Percentiles rank a stretch among this genome's conserved stretches.
Conservation (phyloP, 2,797 vertebrate genomes). For the Siniperca obscura region DNA sequence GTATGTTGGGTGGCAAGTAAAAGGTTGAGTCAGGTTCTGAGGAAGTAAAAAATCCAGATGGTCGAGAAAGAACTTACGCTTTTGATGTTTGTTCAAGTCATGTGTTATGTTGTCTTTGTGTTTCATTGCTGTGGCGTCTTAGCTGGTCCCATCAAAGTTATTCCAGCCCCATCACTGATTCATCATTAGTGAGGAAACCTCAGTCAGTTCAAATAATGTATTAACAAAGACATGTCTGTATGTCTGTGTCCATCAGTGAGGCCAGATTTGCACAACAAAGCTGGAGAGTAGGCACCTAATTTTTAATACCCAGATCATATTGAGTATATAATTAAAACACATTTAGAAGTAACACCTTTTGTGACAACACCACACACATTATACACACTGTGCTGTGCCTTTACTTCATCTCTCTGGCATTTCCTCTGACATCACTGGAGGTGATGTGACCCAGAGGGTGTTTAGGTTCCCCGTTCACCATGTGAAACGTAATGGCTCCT, state of each 20-base stretch:
- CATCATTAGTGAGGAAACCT: slow-evolving; percentile 11
- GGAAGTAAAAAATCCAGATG: slow-evolving; percentile 45
- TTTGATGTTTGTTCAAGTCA: slow-evolving; percentile 36
- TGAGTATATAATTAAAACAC: background rate
- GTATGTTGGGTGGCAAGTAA: slow-evolving; percentile 33
- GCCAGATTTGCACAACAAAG: slow-evolving; percentile 17
- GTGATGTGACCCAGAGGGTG: slow-evolving; percentile 68
- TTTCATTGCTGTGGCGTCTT: slow-evolving; percentile 21
- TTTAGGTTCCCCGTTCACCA: slow-evolving; percentile 14
- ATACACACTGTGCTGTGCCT: slow-evolving; percentile 5
- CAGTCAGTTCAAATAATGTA: slow-evolving; percentile 12
- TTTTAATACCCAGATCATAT: slow-evolving; percentile 9
- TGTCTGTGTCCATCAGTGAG: slow-evolving; percentile 2
- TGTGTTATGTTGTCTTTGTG: slow-evolving; percentile 33
- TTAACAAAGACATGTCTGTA: background rate
- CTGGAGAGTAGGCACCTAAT: background rate
- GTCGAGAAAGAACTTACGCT: slow-evolving; percentile 2
- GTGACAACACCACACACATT: slow-evolving; percentile 1
- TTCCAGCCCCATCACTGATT: slow-evolving; percentile 16
- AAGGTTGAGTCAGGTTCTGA: slow-evolving; percentile 36
- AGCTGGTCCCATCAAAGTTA: slow-evolving; percentile 2
- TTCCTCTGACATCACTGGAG: slow-evolving; percentile 80
- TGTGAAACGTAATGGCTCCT: slow-evolving; percentile 49
- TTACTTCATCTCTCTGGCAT: slow-evolving; percentile 79
- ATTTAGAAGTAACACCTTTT: slow-evolving; percentile 19